phyloP scores from a whole-genome alignment of 1,140 invertebrate species.

The Steinernema feltiae region DNA sequence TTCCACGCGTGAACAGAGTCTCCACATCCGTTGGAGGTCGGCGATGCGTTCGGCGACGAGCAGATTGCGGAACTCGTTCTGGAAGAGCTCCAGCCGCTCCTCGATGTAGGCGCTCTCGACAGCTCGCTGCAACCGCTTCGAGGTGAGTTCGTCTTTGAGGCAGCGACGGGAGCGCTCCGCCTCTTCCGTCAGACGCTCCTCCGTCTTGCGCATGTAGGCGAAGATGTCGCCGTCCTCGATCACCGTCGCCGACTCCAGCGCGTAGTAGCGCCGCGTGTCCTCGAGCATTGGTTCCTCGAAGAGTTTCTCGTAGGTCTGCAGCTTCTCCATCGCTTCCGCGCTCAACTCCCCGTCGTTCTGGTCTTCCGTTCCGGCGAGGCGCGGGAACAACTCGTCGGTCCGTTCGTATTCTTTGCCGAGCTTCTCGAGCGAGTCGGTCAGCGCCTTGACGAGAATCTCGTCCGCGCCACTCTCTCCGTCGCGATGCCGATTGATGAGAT shows the following conservation, averaged over 20 bases:
- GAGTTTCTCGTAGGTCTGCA: conserved; percentile 59
- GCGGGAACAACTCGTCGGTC: neutral
- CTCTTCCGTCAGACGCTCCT: neutral
- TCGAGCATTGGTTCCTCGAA: conserved; percentile 91
- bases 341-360: conserved; percentile 56
- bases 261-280: conserved; percentile 91
- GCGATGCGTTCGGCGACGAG: conserved; percentile 77
- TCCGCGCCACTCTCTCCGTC: conserved; percentile 76
- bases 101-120: conserved; percentile 65
- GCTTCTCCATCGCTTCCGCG: neutral
- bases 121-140: neutral
- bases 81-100: conserved; percentile 91
- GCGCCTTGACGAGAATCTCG: neutral
- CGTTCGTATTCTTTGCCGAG: conserved; percentile 61
- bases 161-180: neutral
- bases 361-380: neutral
- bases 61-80: conserved; percentile 90
- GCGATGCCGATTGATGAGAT: conserved; percentile 86
- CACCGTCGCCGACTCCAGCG: conserved; percentile 84
- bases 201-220: conserved; percentile 94
- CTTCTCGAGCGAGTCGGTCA: neutral
- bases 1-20: conserved; percentile 81
- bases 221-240: conserved; percentile 89
- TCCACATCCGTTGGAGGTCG: conserved; percentile 47
- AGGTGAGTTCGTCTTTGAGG: neutral